These are phyloP conservation scores for Drosophila ananassae DNA, from an alignment of 1,140 invertebrate species.

Conservation along the genomic window DNA sequence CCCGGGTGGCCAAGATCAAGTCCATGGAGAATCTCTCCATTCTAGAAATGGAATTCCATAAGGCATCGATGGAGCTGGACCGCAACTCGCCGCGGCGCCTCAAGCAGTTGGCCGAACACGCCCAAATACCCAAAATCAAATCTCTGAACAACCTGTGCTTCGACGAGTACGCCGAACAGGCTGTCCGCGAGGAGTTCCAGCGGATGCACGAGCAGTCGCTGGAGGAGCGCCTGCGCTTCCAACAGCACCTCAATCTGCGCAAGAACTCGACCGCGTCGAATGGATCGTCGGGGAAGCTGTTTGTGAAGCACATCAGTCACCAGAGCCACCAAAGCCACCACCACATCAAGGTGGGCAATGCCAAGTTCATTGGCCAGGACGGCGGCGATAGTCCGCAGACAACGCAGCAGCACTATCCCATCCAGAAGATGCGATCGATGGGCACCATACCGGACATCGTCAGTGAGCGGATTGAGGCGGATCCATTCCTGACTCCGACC, in stretches of 20 bases:
- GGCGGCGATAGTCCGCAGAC: slow-evolving; percentile 54
- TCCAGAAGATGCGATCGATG: slow-evolving; percentile 83
- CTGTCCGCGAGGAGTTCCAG: slow-evolving; percentile 72
- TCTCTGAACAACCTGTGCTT: slow-evolving; percentile 80
- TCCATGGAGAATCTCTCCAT: slow-evolving; percentile 83
- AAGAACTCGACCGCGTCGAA: slow-evolving; percentile 70
- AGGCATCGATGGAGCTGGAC: slow-evolving; percentile 77
- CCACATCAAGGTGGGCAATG: slow-evolving; percentile 77
- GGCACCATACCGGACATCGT: slow-evolving; percentile 82
- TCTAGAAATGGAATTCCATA: slow-evolving; percentile 81
- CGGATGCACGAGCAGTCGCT: slow-evolving; percentile 64
- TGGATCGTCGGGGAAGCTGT: slow-evolving; percentile 69
- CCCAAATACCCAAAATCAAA: slow-evolving; percentile 80
- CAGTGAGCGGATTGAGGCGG: slow-evolving; percentile 70
- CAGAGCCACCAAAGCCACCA: slow-evolving; percentile 37
- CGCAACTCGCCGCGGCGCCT: slow-evolving; percentile 78
- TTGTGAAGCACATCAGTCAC: slow-evolving; percentile 60
- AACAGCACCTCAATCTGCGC: slow-evolving; percentile 58
- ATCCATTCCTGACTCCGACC: slow-evolving; percentile 81
- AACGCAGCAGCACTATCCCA: slow-evolving; percentile 63
- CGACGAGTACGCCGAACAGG: slow-evolving; percentile 70
- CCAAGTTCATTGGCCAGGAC: slow-evolving; percentile 82
- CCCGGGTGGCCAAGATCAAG: slow-evolving; percentile 79
- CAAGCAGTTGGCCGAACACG: slow-evolving; percentile 67
- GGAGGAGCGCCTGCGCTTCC: slow-evolving; percentile 62